phyloP scores from a whole-genome alignment of 2,797 vertebrate species.

The Falco berigora region DNA sequence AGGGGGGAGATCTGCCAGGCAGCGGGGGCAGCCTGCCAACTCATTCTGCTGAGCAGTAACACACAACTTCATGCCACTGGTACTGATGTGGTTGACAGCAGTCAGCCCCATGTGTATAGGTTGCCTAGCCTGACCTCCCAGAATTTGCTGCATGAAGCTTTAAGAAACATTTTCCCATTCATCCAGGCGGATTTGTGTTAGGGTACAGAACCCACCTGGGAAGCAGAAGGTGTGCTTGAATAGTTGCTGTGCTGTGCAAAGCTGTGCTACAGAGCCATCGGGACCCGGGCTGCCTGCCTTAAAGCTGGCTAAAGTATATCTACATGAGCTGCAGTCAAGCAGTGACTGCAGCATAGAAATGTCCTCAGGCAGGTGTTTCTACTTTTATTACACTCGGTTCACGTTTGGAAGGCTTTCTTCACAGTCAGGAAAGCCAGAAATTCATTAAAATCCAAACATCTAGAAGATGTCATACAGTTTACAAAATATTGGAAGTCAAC shows the following conservation, averaged over 20 bases:
- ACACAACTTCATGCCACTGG: background rate
- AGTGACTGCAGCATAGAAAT: background rate
- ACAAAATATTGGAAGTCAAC: background rate
- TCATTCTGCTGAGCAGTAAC: background rate
- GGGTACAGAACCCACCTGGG: background rate
- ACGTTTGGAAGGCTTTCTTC: background rate
- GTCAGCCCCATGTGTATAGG: background rate
- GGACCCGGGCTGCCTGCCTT: background rate
- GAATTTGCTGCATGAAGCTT: background rate
- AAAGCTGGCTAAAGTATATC: background rate
- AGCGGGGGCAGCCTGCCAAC: background rate
- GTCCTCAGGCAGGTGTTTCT: slow-evolving; percentile 22
- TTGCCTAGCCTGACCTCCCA: background rate
- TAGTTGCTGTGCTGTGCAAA: background rate
- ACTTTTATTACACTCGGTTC: background rate
- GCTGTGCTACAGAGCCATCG: background rate
- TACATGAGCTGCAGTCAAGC: background rate
- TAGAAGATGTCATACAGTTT: background rate
- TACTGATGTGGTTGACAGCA: fast-evolving
- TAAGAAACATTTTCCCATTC: background rate
- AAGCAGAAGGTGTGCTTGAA: background rate
- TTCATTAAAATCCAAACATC: background rate
- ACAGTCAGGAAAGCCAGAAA: background rate
- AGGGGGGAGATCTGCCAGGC: background rate
- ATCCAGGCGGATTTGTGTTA: background rate